Percentiles rank a stretch among this genome's conserved stretches.
phyloP scores from a whole-genome alignment of 2,888 invertebrate species.

The Cantharis flavilabris region DNA sequence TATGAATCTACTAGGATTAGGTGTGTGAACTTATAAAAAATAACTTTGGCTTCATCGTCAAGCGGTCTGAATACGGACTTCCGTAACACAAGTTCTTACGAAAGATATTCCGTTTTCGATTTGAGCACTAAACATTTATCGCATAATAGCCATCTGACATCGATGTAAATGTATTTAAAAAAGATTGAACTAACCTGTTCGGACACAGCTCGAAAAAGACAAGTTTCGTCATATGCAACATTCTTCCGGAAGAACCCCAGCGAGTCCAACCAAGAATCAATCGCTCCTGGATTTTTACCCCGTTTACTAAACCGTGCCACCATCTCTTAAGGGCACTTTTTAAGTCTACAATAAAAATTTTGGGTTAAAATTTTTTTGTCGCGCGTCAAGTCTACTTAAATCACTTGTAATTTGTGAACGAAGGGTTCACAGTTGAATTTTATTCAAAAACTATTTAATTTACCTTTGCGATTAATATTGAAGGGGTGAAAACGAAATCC shows the following conservation, averaged over 20 bases:
- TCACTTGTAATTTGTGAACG: not conserved
- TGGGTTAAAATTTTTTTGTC: not conserved
- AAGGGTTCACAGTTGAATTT: not conserved
- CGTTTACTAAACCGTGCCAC: constrained; percentile 37
- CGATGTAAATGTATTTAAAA: not conserved
- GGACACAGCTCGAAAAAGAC: constrained; percentile 85
- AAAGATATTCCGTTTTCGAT: too few relatives aligned
- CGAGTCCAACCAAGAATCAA: constrained; percentile 79
- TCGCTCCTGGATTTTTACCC: constrained; percentile 50
- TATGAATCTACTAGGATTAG: too few relatives aligned
- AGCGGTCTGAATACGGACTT: not conserved
- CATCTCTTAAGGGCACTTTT: not conserved
- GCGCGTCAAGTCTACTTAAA: not conserved
- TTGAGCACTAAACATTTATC: not conserved
- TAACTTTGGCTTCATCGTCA: too few relatives aligned
- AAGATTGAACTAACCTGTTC: constrained; percentile 69
- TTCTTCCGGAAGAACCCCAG: constrained; percentile 85
- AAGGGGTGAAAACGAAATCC: not conserved
- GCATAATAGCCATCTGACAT: not conserved
- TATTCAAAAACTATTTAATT: not conserved
- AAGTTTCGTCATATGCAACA: constrained; percentile 85
- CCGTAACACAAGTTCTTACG: too few relatives aligned
- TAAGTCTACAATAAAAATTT: not conserved
- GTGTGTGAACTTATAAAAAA: too few relatives aligned
- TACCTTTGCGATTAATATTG: not conserved